Conservation (phyloP, 2,113 vertebrate species). For the Bagarius yarrelli region DNA sequence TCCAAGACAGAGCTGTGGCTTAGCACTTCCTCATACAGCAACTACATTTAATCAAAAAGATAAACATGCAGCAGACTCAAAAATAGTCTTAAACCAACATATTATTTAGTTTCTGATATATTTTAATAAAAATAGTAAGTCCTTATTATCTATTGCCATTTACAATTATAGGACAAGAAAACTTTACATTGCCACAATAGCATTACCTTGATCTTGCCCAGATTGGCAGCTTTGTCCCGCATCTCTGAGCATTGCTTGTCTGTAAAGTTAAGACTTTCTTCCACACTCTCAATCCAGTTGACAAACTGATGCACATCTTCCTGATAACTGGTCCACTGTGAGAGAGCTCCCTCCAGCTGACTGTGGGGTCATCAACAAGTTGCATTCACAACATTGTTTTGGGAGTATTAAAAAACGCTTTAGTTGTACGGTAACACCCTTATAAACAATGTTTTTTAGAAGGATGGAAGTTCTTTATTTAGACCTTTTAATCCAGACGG, state of each 20-base stretch:
- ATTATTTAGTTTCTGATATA: too few species aligned
- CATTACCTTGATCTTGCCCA: slow-evolving; percentile 88
- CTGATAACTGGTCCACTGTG: slow-evolving; percentile 96
- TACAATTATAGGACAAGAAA: background rate
- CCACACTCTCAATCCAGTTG: slow-evolving; percentile 88
- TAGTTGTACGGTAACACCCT: background rate
- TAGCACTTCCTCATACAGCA: slow-evolving; percentile 89
- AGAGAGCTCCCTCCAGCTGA: slow-evolving; percentile 91
- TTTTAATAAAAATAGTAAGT: too few species aligned
- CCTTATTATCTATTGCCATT: background rate
- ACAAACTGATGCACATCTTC: slow-evolving; percentile 91
- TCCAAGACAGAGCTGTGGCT: slow-evolving; percentile 86
- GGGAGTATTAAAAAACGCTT: background rate
- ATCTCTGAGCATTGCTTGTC: slow-evolving; percentile 84
- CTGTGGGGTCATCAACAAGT: slow-evolving; percentile 64
- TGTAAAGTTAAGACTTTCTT: slow-evolving; percentile 78
- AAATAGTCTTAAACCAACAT: too few species aligned
- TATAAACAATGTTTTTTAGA: background rate
- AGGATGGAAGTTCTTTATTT: background rate
- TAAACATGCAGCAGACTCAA: background rate
- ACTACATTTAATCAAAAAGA: slow-evolving; percentile 68
- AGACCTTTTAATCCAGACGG: too few species aligned
- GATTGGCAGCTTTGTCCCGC: slow-evolving; percentile 84
- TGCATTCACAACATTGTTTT: background rate
- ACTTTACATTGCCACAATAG: background rate